These are phyloP conservation scores for Pachliopta kotzebuea DNA, from an alignment of 2,888 invertebrate species.

Conservation along the genomic window DNA sequence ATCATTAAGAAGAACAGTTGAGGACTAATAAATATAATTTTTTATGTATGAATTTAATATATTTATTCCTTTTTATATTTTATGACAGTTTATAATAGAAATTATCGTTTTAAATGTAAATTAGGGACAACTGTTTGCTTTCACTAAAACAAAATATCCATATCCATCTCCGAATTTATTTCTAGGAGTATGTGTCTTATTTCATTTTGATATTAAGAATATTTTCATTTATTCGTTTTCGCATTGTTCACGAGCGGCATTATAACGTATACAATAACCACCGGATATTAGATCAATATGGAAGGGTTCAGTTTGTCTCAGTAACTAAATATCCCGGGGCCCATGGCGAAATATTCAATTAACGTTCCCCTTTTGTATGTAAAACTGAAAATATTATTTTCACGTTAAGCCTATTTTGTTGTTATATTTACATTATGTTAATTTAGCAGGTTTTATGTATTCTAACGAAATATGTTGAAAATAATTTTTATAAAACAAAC, in stretches of 20 bases:
- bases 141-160: no score
- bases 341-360: conserved; percentile 24
- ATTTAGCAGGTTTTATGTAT: background rate
- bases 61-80: no score
- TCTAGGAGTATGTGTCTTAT: no score
- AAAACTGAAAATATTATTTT: conserved; percentile 21
- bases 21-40: no score
- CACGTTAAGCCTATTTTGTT: background rate
- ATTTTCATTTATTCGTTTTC: background rate
- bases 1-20: no score
- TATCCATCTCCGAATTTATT: no score
- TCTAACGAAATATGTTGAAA: no score
- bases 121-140: no score
- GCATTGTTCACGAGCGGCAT: background rate
- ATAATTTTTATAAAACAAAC: no score
- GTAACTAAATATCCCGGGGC: conserved; percentile 19
- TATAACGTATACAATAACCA: conserved; percentile 14
- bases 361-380: conserved; percentile 12
- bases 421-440: background rate
- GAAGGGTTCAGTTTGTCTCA: conserved; percentile 20
- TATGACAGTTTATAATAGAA: no score
- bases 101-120: no score
- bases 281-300: conserved; percentile 17
- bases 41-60: no score
- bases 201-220: background rate